phyloP scores from a whole-genome alignment of 2,888 invertebrate genomes.

The Polyommatus icarus region DNA sequence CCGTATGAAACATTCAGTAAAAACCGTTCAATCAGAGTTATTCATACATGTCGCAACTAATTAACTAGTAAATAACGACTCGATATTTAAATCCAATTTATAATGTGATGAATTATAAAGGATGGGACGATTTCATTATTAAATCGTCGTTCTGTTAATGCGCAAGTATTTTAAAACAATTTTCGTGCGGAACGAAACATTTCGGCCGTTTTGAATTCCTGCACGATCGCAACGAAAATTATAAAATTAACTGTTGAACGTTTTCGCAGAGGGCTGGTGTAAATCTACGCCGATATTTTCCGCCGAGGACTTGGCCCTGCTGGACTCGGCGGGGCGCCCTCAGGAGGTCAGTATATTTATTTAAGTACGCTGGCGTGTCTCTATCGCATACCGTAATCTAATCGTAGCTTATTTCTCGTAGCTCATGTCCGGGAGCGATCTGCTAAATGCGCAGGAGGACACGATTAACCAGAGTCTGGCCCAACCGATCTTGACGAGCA shows the following conservation, averaged over 20 bases:
- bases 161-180: slow-evolving; percentile 23
- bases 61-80: slow-evolving; percentile 21
- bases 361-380: not conserved
- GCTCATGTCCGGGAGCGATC: slow-evolving; percentile 63
- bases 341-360: slow-evolving; percentile 54
- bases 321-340: slow-evolving; percentile 67
- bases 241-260: slow-evolving; percentile 5
- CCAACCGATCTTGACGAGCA: slow-evolving; percentile 57
- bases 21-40: slow-evolving; percentile 25
- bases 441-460: slow-evolving; percentile 65
- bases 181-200: slow-evolving; percentile 2
- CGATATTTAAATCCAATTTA: slow-evolving; percentile 23
- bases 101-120: slow-evolving; percentile 28
- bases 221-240: not conserved
- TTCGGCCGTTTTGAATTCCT: not conserved
- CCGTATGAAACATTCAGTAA: slow-evolving; percentile 20
- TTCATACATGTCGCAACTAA: slow-evolving; percentile 29
- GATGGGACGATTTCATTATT: slow-evolving; percentile 21
- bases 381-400: not conserved
- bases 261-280: slow-evolving; percentile 64
- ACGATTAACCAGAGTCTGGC: slow-evolving; percentile 66
- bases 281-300: slow-evolving; percentile 75
- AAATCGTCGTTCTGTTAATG: slow-evolving; percentile 16
- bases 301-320: slow-evolving; percentile 71
- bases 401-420: slow-evolving; percentile 46